Percentiles rank a stretch among this genome's conserved stretches.
These are phyloP conservation scores for Heliconius hortense DNA, from an alignment of 2,888 invertebrate species.

Conservation along the genomic window DNA sequence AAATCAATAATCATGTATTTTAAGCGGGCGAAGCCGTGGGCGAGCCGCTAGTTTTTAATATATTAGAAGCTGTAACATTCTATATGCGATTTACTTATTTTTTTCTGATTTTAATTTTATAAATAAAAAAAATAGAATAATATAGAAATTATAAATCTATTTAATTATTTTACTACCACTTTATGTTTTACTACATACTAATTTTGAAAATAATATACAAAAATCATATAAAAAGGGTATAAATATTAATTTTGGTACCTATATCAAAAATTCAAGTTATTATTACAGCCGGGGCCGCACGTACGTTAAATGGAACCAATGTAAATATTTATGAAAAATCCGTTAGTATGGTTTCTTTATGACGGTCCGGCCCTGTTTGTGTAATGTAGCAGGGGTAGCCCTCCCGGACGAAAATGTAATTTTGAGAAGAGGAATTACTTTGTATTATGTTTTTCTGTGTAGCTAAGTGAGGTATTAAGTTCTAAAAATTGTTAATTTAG, in stretches of 20 bases:
- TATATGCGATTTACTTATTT: background rate
- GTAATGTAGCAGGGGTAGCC: slow-evolving; percentile 7
- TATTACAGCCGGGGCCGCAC: slow-evolving; percentile 38
- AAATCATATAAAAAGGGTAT: slow-evolving; percentile 24
- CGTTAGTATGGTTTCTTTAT: slow-evolving; percentile 42
- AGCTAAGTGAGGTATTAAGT: background rate
- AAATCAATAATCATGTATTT: too few relatives aligned
- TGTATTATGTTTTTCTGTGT: background rate
- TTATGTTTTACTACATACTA: background rate
- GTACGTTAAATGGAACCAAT: slow-evolving; percentile 50
- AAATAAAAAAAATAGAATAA: background rate
- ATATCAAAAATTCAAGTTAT: slow-evolving; percentile 33
- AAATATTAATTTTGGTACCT: slow-evolving; percentile 33
- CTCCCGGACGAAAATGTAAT: slow-evolving; percentile 3
- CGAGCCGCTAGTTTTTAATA: too few relatives aligned
- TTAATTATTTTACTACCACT: background rate
- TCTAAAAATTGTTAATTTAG: background rate
- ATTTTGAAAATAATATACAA: background rate
- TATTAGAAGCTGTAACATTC: background rate
- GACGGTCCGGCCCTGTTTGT: slow-evolving; percentile 24
- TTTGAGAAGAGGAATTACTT: background rate
- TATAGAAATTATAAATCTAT: background rate
- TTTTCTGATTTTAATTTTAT: background rate
- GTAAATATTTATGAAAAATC: slow-evolving; percentile 56
- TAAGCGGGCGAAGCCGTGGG: too few relatives aligned